phyloP scores from a whole-genome alignment of 1,140 invertebrate species.

The Theocolax elegans region DNA sequence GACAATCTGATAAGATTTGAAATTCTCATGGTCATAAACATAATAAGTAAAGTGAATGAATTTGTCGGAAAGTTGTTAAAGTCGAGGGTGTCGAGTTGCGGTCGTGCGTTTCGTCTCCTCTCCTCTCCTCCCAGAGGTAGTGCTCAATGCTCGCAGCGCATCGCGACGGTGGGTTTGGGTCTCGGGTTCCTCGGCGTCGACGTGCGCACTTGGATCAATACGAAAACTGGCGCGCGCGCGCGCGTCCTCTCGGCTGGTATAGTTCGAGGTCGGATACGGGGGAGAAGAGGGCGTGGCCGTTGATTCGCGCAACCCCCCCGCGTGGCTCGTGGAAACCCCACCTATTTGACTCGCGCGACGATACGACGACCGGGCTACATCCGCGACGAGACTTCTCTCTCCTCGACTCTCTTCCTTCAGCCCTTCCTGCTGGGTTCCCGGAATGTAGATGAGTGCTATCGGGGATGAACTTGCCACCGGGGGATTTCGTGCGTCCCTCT shows the following conservation, averaged over 20 bases:
- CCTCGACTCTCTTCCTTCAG: background rate
- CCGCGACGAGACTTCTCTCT: background rate
- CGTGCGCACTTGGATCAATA: slow-evolving; percentile 66
- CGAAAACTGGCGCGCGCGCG: slow-evolving; percentile 32
- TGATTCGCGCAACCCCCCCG: slow-evolving; percentile 54
- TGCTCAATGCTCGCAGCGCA: too few relatives aligned
- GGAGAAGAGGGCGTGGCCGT: slow-evolving; percentile 66
- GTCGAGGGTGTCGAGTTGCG: background rate
- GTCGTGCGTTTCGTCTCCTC: background rate
- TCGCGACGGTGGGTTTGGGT: background rate
- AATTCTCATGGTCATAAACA: too few relatives aligned
- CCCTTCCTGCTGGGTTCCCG: too few relatives aligned
- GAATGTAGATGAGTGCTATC: too few relatives aligned
- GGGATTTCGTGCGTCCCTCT: too few relatives aligned
- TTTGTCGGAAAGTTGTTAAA: too few relatives aligned
- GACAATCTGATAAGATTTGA: too few relatives aligned
- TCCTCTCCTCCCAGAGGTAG: background rate
- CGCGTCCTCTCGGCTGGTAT: slow-evolving; percentile 7
- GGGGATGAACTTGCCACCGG: too few relatives aligned
- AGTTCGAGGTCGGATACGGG: too few relatives aligned
- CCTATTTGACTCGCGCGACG: slow-evolving; percentile 45
- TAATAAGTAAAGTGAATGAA: too few relatives aligned
- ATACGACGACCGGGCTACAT: background rate
- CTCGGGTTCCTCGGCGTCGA: slow-evolving; percentile 52
- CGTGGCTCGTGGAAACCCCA: slow-evolving; percentile 49